These are phyloP conservation scores for Muscicapa comitata DNA, from an alignment of 2,797 vertebrate genomes.

Conservation along the genomic window DNA sequence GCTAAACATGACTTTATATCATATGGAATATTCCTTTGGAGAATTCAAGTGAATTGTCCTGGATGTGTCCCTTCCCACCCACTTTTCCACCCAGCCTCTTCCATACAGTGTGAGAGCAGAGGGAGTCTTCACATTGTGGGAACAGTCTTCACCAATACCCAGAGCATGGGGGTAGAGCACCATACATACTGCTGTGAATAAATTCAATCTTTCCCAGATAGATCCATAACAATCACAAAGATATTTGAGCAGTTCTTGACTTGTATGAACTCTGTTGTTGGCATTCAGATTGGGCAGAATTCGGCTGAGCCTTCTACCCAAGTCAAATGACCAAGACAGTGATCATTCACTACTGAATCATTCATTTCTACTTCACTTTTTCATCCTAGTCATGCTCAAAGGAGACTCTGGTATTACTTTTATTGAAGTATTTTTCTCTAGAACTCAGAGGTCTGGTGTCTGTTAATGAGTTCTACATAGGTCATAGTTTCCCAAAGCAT, in stretches of 20 bases:
- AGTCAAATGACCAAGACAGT: not conserved
- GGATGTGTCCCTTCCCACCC: not conserved
- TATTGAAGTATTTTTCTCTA: not conserved
- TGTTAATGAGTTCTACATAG: not conserved
- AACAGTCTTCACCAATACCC: not conserved
- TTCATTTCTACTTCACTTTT: constrained; percentile 10
- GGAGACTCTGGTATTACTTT: not conserved
- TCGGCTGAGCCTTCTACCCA: not conserved
- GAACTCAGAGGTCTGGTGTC: not conserved
- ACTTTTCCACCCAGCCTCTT: not conserved
- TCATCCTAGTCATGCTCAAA: not conserved
- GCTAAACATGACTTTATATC: not conserved
- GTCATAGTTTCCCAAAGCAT: not conserved
- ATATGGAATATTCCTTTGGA: not conserved
- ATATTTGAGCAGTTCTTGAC: not conserved
- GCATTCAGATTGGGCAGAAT: not conserved
- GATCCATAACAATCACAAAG: not conserved
- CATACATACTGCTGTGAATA: not conserved
- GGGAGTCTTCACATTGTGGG: not conserved
- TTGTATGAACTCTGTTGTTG: not conserved
- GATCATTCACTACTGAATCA: constrained; percentile 10
- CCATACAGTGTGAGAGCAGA: not conserved
- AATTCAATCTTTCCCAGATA: not conserved
- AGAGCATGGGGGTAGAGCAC: not conserved
- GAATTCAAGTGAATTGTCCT: not conserved